phyloP scores from a whole-genome alignment of 2,888 invertebrate genomes.

The Drosophila dives region DNA sequence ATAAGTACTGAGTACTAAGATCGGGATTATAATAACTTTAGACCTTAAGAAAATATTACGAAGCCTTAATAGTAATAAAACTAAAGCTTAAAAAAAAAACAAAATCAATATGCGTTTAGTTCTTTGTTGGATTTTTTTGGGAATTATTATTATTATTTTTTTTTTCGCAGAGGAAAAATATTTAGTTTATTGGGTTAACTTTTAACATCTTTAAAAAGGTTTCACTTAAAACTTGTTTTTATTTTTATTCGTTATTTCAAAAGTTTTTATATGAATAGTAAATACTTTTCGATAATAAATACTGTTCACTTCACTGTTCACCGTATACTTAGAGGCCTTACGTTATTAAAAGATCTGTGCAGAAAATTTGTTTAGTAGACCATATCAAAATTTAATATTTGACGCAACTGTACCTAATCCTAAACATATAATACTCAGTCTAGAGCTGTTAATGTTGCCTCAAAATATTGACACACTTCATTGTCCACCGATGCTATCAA shows the following conservation, averaged over 20 bases:
- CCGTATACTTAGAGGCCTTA: too few species aligned
- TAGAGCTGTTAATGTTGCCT: constrained; percentile 35
- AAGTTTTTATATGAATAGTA: too few species aligned
- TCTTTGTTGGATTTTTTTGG: neutral
- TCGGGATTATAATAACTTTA: constrained; percentile 33
- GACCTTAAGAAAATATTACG: constrained; percentile 27
- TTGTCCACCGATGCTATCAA: constrained; percentile 24
- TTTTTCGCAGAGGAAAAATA: neutral
- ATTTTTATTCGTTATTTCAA: neutral
- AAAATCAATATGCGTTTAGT: neutral
- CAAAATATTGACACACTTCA: constrained; percentile 39
- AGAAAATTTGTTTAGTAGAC: neutral
- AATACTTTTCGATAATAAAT: neutral
- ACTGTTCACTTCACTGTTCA: too few species aligned
- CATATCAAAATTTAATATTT: neutral
- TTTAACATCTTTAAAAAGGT: neutral
- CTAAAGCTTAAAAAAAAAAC: constrained; percentile 33
- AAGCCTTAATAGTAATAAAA: constrained; percentile 63
- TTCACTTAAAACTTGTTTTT: neutral
- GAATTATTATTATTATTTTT: too few species aligned
- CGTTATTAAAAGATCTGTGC: neutral
- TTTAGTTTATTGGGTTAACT: neutral
- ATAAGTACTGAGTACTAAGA: neutral
- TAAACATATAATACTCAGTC: neutral
- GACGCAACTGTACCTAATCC: constrained; percentile 25